Base-by-base conservation (phyloP, 2,113 vertebrate genomes). In the Otis tarda region DNA sequence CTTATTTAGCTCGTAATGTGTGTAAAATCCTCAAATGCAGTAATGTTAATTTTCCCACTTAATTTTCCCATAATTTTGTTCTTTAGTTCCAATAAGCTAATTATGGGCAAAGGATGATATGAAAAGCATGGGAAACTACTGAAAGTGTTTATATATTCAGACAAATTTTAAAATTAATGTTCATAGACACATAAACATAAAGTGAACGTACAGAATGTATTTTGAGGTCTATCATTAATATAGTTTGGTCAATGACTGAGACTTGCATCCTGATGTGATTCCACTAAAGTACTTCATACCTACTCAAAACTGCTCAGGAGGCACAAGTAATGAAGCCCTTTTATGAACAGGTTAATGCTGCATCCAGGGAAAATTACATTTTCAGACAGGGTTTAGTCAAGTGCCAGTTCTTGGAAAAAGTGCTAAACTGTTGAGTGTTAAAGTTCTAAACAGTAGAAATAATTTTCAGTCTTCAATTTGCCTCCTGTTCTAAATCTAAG, bases 41-140 rank as follows among this genome's bases (percentile, higher is more conserved):
- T 82, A 55, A 83, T 50, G 60, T 59, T 87, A 61, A 63, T 89
- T 94, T 91, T 93, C 39, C 43, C 12, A 31, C 24, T 89, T 82
- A 70, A 47, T 70, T 61, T 68, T 78, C 33, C 55, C 57, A 7
- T 69, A 59, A 81, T 89, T 83, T 81, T 57, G 11, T 57, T 91
- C 20, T 81, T 41, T 28, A 16, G 65, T 80, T 65, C 16, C 64
- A 68, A 1, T 82, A 84, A 79, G 18, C 35, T 30, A 68, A 24
- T 12, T 41, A 27, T 68, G 47, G 45, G 19, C 30, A 90, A 87
- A 56, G 19, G 35, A 43, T 87, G 27, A 61, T 70, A 65, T 35
- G 76, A 67, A 81, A 83, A 50, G 3, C 20, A 56, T 37, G 28
- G 37, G 20, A 85, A 90, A 52, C 31, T 79, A 33, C 14, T 43